Conservation (phyloP, 2,797 vertebrate species). For the Spheniscus humboldti region DNA sequence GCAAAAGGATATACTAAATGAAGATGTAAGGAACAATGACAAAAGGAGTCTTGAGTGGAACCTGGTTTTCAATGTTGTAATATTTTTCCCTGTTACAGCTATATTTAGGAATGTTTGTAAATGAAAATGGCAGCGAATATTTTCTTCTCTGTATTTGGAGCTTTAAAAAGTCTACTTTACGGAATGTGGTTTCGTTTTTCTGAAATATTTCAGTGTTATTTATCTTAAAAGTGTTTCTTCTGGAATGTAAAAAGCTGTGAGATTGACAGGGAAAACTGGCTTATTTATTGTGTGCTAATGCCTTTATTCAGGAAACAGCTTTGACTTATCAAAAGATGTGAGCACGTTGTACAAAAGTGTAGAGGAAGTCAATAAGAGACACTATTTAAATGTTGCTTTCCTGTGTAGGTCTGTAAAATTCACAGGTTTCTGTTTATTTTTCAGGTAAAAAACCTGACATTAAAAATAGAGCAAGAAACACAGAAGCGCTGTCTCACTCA, state of each 20-base stretch:
- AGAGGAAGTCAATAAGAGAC: background rate
- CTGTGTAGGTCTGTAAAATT: background rate
- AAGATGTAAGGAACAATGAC: constrained; percentile 82
- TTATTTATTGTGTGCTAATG: background rate
- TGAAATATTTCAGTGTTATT: background rate
- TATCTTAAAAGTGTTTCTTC: background rate
- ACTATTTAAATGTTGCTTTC: background rate
- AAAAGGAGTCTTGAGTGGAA: background rate
- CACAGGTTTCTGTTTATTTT: constrained; percentile 32
- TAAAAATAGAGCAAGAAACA: constrained; percentile 97
- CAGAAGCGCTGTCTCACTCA: constrained; percentile 94
- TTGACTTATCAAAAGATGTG: background rate
- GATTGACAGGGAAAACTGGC: background rate
- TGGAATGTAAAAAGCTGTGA: background rate
- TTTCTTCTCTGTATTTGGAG: background rate
- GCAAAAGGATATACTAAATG: constrained; percentile 89
- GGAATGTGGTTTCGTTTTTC: background rate
- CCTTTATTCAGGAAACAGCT: background rate
- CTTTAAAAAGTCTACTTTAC: background rate
- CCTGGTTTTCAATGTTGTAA: background rate
- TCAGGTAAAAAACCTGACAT: constrained; percentile 91
- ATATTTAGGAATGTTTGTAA: background rate
- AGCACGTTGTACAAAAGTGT: background rate
- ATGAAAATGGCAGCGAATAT: background rate
- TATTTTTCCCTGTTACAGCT: background rate